phyloP scores from a whole-genome alignment of 2,113 vertebrate genomes.

The Chelonoidis abingdonii region DNA sequence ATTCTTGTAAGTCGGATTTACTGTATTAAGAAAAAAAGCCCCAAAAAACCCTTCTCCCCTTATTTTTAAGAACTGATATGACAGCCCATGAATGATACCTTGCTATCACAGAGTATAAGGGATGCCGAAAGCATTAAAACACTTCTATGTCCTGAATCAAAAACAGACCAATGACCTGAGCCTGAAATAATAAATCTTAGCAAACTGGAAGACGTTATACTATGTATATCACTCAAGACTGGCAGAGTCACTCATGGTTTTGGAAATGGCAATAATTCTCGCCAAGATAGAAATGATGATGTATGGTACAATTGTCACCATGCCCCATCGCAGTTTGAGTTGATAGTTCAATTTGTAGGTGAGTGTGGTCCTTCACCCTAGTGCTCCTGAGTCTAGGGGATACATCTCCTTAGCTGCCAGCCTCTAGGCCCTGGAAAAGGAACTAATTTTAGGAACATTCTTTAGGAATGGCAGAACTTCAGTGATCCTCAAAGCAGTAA shows the following conservation, averaged over 20 bases:
- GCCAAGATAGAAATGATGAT: neutral
- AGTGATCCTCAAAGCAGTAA: neutral
- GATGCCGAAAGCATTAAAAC: neutral
- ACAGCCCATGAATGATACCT: neutral
- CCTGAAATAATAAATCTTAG: neutral
- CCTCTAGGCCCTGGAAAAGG: neutral
- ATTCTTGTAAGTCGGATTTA: neutral
- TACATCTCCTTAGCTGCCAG: neutral
- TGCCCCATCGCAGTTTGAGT: neutral
- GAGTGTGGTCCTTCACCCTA: neutral
- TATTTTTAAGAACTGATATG: neutral
- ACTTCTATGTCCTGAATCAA: neutral
- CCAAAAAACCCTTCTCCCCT: neutral
- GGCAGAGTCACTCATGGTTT: neutral
- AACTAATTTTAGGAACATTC: neutral
- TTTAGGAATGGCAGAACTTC: neutral
- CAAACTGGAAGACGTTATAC: neutral
- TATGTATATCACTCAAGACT: neutral
- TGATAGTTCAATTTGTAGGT: neutral
- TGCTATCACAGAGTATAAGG: neutral
- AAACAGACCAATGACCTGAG: neutral
- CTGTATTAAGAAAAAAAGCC: neutral
- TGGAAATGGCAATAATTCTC: neutral
- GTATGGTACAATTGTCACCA: neutral
- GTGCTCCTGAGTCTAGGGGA: neutral